Evolutionary conservation across 2,113 vertebrate species (phyloP).

Genomic region (Mungos mungo): DNA sequence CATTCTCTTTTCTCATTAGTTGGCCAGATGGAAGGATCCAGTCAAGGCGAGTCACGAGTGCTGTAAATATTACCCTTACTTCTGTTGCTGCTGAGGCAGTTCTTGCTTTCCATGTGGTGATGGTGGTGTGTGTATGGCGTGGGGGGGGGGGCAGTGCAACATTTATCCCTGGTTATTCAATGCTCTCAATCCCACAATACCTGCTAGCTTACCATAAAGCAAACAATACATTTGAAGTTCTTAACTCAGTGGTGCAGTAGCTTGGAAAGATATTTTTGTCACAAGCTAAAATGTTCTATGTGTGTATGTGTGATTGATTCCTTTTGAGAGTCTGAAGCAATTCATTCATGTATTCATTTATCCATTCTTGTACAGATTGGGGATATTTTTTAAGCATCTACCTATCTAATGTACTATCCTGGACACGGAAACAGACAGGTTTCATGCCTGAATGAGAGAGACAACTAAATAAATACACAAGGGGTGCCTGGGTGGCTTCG

Average conservation of each 20-base stretch:
- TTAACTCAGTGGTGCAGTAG: neutral
- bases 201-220: neutral
- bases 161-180: neutral
- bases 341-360: neutral
- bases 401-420: neutral
- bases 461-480: neutral
- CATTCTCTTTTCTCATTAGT: neutral
- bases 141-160: neutral
- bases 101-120: neutral
- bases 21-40: neutral
- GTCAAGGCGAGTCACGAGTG: neutral
- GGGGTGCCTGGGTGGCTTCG: too few species aligned
- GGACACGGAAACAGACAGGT: neutral
- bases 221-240: neutral
- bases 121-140: neutral
- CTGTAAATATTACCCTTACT: neutral
- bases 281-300: neutral
- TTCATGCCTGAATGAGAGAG: neutral
- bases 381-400: neutral
- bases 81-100: neutral
- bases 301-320: neutral
- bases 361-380: neutral
- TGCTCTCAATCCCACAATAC: neutral
- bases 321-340: neutral
- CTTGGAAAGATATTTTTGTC: neutral